Base-by-base conservation (phyloP, 2,888 invertebrate genomes). In the Terebella lapidaria region DNA sequence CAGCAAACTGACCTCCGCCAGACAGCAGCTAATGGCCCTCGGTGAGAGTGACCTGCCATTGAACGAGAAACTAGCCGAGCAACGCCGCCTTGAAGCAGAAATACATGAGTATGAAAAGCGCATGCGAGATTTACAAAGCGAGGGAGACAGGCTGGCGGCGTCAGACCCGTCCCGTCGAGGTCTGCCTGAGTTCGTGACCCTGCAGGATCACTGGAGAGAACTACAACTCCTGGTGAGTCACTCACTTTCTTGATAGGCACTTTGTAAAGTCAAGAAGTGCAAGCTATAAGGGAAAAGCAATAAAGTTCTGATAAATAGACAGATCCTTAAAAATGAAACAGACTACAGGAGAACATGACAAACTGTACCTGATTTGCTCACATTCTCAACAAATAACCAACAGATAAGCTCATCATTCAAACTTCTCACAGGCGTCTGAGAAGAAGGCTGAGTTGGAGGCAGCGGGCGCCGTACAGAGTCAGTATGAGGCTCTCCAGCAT, bases 401-500 rank as follows among this genome's bases (percentile, higher is more conserved):
- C n/a, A n/a, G n/a, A n/a, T n/a, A n/a, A n/a, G n/a, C n/a, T n/a
- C n/a, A n/a, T n/a, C n/a, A n/a, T n/a, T n/a, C n/a, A n/a, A n/a
- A 10, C 22, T 49, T 20, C 5, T 45, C 25, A 5, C 49, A 68
- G 67, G 67, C 58, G 2, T 46, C 54, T 18, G 64, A 69, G 22
- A 54, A 55, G 27, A 46, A 58, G 35, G 71, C 70, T 3, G 70
- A 69, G 27, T 64, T 75, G 26, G 69, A 71, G 59, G 68, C 70
- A 59, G 72, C 71, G 3, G 1, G 15, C 1, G 60, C 51, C 24
- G 24, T 49, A 25, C 49, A 75, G 61, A 71, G 71, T 55, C 78
- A 79, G 67, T 79, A 78, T 64, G 73, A 75, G 67, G 72, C 72
- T 59, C 68, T 79, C 66, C 68, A 78, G 52, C 66, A 71, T 20